Conservation (phyloP, 2,797 vertebrate genomes). For the Leptodactylus fallax region DNA sequence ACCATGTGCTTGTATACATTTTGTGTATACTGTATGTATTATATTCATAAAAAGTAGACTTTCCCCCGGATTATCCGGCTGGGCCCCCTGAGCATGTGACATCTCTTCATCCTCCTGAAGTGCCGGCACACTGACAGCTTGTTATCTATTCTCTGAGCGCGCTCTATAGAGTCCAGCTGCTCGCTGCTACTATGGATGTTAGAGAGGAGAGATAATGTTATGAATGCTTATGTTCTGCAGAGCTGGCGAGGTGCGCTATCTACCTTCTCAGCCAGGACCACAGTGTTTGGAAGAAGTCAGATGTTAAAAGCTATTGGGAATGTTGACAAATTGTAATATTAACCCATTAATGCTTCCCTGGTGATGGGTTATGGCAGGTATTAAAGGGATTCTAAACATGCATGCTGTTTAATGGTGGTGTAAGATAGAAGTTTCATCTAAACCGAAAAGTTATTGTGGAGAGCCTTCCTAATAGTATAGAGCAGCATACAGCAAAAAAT, state of each 20-base stretch:
- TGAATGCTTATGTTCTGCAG: conserved; percentile 30
- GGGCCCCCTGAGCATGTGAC: neutral
- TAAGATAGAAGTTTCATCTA: no score
- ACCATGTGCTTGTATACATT: no score
- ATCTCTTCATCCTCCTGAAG: neutral
- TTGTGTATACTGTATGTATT: neutral
- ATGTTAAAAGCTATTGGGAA: neutral
- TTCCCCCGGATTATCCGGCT: neutral
- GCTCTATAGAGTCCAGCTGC: neutral
- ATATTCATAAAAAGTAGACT: neutral
- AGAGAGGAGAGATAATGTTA: conserved; percentile 28
- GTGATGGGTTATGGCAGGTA: neutral
- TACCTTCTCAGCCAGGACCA: neutral
- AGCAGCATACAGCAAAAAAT: no score
- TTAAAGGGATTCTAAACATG: no score
- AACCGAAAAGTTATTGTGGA: no score
- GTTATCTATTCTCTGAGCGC: neutral
- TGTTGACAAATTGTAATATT: neutral
- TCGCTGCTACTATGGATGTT: conserved; percentile 5
- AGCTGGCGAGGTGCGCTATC: neutral
- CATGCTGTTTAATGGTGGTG: no score
- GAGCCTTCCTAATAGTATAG: no score
- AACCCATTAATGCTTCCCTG: neutral
- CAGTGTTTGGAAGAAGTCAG: neutral
- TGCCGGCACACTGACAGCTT: neutral